These are phyloP conservation scores for Garra rufa DNA, from an alignment of 2,113 vertebrate species.

Conservation along the genomic window DNA sequence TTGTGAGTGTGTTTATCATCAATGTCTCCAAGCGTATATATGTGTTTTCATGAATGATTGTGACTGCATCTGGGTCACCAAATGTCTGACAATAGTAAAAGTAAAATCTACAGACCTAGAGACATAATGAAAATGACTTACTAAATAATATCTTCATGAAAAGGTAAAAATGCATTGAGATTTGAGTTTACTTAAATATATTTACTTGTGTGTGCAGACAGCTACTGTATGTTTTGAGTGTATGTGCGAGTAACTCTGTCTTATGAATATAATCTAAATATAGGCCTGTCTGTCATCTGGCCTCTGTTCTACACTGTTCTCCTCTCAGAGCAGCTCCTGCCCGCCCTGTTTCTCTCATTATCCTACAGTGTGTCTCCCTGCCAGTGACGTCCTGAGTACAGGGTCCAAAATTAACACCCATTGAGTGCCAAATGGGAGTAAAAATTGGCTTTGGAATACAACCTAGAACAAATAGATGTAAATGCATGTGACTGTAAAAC, in stretches of 20 bases:
- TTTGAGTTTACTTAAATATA: neutral
- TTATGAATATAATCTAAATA: conserved; percentile 34
- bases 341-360: conserved; percentile 20
- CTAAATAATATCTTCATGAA: neutral
- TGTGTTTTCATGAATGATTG: neutral
- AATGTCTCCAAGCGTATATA: neutral
- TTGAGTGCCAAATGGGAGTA: neutral
- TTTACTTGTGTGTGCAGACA: neutral
- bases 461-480: neutral
- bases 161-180: neutral
- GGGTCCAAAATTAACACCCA: neutral
- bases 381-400: neutral
- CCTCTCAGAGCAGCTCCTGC: conserved; percentile 9
- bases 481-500: neutral
- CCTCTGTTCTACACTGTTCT: neutral
- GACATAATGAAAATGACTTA: neutral
- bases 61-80: neutral
- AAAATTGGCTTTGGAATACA: neutral
- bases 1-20: neutral
- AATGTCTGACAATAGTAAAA: neutral
- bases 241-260: neutral
- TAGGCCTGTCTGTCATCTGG: conserved; percentile 22
- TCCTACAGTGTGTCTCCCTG: neutral
- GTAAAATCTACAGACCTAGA: neutral
- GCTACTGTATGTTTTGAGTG: neutral